Conservation (phyloP, 2,113 vertebrate species). For the Platycercus adscitus region DNA sequence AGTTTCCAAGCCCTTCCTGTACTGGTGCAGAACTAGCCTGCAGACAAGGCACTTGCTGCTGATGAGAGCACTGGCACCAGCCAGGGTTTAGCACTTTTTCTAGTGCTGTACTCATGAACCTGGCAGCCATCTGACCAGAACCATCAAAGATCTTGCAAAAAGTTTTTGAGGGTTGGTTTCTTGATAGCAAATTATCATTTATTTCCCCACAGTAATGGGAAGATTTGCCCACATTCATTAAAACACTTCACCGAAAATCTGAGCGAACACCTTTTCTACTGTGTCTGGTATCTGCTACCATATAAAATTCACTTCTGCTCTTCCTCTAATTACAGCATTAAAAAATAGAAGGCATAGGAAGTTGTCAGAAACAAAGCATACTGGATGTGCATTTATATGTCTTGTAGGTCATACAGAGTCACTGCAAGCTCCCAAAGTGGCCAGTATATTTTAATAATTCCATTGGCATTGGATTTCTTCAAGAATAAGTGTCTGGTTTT, state of each 20-base stretch:
- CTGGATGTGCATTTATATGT: neutral
- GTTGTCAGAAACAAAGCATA: neutral
- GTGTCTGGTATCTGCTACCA: neutral
- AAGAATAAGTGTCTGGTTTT: neutral
- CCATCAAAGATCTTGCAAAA: neutral
- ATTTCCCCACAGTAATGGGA: neutral
- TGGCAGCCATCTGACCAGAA: neutral
- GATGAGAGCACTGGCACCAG: neutral
- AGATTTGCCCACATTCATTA: neutral
- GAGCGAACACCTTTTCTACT: neutral
- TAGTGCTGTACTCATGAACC: neutral
- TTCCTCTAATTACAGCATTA: neutral
- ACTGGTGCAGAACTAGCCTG: rapidly evolving
- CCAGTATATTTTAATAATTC: neutral
- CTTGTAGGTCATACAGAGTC: neutral
- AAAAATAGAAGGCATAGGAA: neutral
- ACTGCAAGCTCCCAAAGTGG: neutral
- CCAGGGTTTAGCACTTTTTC: neutral
- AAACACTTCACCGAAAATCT: neutral
- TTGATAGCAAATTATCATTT: neutral
- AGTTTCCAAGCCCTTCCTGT: neutral
- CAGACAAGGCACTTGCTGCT: rapidly evolving
- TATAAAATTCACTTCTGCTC: neutral
- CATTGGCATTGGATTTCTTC: neutral
- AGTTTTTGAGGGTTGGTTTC: neutral